Conservation (phyloP, 2,113 vertebrate species). For the Catagonus wagneri region DNA sequence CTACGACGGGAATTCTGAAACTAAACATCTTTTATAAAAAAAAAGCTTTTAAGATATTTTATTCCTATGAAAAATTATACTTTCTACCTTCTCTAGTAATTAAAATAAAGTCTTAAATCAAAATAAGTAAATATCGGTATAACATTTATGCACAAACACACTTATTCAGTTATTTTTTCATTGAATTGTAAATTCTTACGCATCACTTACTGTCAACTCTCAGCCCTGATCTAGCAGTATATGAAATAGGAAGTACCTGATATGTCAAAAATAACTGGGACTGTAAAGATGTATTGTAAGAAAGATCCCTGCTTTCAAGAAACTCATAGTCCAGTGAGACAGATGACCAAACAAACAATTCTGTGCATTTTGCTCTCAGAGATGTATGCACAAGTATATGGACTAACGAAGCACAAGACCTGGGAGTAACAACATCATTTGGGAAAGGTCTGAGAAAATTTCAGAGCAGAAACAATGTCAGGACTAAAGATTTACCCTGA, state of each 20-base stretch:
- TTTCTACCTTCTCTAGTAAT: background rate
- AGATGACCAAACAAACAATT: background rate
- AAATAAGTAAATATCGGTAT: background rate
- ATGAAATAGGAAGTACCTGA: background rate
- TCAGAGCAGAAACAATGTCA: background rate
- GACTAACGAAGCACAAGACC: background rate
- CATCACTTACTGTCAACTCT: background rate
- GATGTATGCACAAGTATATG: background rate
- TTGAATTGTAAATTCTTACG: background rate
- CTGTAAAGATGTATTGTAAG: background rate
- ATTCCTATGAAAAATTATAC: background rate
- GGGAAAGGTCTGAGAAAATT: background rate
- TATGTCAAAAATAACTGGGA: background rate
- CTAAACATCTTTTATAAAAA: background rate
- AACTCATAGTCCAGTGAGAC: rapidly evolving
- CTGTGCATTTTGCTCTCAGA: background rate
- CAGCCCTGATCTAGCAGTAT: background rate
- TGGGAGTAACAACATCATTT: background rate
- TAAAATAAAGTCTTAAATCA: background rate
- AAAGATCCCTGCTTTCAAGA: background rate
- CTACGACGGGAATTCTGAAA: too few relatives aligned
- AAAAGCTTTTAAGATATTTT: background rate
- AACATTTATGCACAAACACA: background rate
- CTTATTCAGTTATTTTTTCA: background rate
- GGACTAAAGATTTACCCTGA: background rate